Conservation (phyloP, 1,140 invertebrate genomes). For the Sycophaga agraensis region DNA sequence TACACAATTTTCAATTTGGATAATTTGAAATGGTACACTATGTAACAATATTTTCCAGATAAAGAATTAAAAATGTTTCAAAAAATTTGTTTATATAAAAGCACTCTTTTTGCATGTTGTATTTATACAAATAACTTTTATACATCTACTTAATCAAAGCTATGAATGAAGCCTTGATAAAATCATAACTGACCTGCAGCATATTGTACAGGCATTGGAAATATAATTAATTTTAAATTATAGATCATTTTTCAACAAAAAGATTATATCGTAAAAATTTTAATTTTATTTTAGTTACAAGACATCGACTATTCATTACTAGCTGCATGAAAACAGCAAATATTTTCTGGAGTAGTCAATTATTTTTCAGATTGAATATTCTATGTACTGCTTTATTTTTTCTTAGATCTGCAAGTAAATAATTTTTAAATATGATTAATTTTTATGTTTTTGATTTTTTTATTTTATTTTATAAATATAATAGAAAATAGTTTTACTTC, state of each 20-base stretch:
- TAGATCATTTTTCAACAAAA: conserved; percentile 29
- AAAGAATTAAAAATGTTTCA: conserved; percentile 5
- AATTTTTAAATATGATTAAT: neutral
- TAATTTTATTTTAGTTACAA: conserved; percentile 48
- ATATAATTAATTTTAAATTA: conserved; percentile 9
- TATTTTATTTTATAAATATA: neutral
- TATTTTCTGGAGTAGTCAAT: conserved; percentile 3
- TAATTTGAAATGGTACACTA: conserved; percentile 23
- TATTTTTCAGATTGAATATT: conserved; percentile 27
- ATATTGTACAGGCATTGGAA: too few relatives aligned
- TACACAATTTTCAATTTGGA: too few relatives aligned
- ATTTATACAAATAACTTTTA: conserved; percentile 19
- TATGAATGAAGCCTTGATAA: conserved; percentile 10
- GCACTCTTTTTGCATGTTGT: neutral
- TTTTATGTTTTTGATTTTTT: conserved; percentile 14
- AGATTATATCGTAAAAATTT: conserved; percentile 35
- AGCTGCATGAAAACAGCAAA: conserved; percentile 3
- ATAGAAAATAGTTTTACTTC: conserved; percentile 8
- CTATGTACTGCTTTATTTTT: conserved; percentile 33
- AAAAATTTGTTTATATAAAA: conserved; percentile 8
- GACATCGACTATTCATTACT: conserved; percentile 12
- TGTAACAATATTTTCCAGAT: conserved; percentile 23
- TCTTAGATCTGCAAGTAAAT: conserved; percentile 48
- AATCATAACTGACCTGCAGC: too few relatives aligned
- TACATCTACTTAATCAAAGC: conserved; percentile 20